Conservation (phyloP, 2,113 vertebrate species). For the Pimephales promelas region DNA sequence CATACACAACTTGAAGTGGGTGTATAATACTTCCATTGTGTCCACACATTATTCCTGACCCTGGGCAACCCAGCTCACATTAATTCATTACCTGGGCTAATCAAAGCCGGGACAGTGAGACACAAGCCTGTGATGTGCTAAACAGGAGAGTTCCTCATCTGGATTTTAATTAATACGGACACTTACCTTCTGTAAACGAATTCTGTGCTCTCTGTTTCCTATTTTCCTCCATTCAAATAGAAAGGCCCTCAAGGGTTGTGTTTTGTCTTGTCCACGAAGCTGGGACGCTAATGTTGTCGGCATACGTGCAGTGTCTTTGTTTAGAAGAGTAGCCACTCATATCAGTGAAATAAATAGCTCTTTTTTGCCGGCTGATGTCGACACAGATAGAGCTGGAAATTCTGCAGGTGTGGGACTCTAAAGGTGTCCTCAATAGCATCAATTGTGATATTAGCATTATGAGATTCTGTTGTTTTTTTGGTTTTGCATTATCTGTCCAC, state of each 20-base stretch:
- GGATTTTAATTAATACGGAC: conserved; percentile 42
- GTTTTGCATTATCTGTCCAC: conserved; percentile 34
- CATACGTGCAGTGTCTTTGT: conserved; percentile 42
- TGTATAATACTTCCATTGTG: conserved; percentile 37
- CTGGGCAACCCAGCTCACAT: conserved; percentile 43
- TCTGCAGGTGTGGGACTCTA: conserved; percentile 52
- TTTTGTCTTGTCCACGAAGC: conserved; percentile 38
- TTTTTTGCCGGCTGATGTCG: conserved; percentile 18
- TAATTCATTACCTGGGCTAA: conserved; percentile 57
- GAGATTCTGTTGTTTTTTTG: conserved; percentile 34
- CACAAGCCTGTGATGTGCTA: conserved; percentile 59
- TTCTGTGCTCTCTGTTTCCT: conserved; percentile 34
- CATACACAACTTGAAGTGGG: conserved; percentile 34
- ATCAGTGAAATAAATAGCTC: conserved; percentile 25
- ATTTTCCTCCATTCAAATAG: conserved; percentile 41
- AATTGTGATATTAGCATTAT: conserved; percentile 50
- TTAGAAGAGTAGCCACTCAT: conserved; percentile 36
- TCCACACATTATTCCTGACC: conserved; percentile 55
- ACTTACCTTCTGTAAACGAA: conserved; percentile 48
- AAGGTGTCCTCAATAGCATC: conserved; percentile 29
- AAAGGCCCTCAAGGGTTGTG: conserved; percentile 41
- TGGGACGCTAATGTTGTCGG: conserved; percentile 46
- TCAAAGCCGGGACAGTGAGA: conserved; percentile 45
- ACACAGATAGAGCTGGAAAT: conserved; percentile 38
- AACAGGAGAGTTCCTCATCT: conserved; percentile 55